Base-by-base conservation (phyloP, 2,888 invertebrate species). In the Aspidapion aeneum region DNA sequence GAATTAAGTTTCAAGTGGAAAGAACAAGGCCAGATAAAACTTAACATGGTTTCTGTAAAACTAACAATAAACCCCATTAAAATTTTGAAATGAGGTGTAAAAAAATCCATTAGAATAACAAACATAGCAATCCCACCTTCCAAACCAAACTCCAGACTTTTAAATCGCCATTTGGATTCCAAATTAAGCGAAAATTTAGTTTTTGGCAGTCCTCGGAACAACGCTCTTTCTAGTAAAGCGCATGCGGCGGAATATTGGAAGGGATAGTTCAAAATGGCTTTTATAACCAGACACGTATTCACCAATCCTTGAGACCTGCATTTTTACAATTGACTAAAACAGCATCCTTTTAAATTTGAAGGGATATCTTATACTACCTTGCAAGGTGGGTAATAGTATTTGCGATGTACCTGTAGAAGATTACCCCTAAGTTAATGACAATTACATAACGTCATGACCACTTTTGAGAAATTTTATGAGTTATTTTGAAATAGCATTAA, bases 351-450 rank as follows among this genome's bases (percentile, higher is more conserved):
- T 90, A 78, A 99, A 99, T 75, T 91, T 91, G 1, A 90, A 89
- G 0, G 92, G 87, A 79, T 98, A 96, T 70, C 89, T 90, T 88
- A 99, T 91, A 78, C 95, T 98, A 5, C 97, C 98, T 82, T 99
- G 99, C 64, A 99, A 83, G 0, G 97, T 96, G 0, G 99, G 99
- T 68, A 99, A 82, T 79, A 99, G 99, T 71, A 99, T 99, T 80
- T 99, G 99, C 0, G 98, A 98, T 99, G 81, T 99, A 99, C 58
- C 98, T 98, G 84, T 99, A 99, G 1, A 99, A 98, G 69, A 99
- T 98, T 54, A 99, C 98, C 5, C 99, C 99, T 67, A 99, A 82
- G 57, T 96, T 96, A 66, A 99, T 98, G n/a, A n/a, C n/a, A n/a
- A n/a, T n/a, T n/a, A n/a, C n/a, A n/a, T n/a, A n/a, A n/a, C n/a